Evolutionary conservation across 2,113 vertebrate genomes (phyloP).

Genomic region (Nicator chloris): DNA sequence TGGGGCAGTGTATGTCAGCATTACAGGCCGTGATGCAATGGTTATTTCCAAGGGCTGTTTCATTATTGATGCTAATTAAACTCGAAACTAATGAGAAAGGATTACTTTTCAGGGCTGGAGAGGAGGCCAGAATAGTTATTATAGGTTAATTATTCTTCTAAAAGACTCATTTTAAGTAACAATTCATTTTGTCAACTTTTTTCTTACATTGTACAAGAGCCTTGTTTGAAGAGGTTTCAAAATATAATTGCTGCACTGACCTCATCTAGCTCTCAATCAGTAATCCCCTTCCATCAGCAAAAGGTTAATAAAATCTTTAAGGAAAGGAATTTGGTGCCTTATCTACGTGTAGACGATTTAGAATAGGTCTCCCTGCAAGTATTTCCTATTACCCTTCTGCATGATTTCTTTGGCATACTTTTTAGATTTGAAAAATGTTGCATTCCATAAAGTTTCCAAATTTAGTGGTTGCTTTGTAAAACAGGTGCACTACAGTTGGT

Average conservation of each 20-base stretch:
- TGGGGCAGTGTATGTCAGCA: background rate
- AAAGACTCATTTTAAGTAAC: constrained; percentile 68
- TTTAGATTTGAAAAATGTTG: background rate
- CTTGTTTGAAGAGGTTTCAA: constrained; percentile 68
- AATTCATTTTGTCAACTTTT: constrained; percentile 71
- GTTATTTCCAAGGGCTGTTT: constrained; percentile 59
- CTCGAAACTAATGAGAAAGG: constrained; percentile 76
- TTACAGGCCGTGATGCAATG: background rate
- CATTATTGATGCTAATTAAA: constrained; percentile 76
- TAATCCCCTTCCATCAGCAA: constrained; percentile 70
- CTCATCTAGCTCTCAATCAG: constrained; percentile 73
- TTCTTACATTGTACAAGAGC: constrained; percentile 28
- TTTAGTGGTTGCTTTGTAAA: background rate
- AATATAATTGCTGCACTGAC: constrained; percentile 72
- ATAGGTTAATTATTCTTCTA: constrained; percentile 76
- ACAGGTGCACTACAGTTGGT: background rate
- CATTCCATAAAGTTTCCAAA: background rate
- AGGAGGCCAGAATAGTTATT: constrained; percentile 74
- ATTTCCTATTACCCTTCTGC: constrained; percentile 12
- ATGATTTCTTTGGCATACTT: background rate
- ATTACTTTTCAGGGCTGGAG: constrained; percentile 72
- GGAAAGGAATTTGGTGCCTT: constrained; percentile 50
- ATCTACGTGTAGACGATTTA: constrained; percentile 53
- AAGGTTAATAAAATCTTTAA: constrained; percentile 77
- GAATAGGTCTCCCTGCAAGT: constrained; percentile 6